Evolutionary conservation across 2,888 invertebrate species (phyloP).

Genomic region (Erebia palarica): DNA sequence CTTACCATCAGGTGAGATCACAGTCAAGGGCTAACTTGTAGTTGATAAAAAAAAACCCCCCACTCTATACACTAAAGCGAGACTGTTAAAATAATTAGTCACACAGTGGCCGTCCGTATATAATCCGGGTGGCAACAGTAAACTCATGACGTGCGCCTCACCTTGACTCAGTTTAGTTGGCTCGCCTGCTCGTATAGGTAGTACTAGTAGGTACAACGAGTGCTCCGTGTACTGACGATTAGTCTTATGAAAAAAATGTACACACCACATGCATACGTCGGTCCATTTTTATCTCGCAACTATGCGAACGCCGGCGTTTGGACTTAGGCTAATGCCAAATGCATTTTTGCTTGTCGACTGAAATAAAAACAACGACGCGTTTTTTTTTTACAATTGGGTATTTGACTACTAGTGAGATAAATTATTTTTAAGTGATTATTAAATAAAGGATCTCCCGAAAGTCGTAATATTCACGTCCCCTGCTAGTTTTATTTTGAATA

Average conservation of each 20-base stretch:
- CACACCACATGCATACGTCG: constrained; percentile 3
- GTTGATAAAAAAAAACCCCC: no score
- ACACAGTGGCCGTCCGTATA: constrained; percentile 37
- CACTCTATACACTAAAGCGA: neutral
- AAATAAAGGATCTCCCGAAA: no score
- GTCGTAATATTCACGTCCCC: no score
- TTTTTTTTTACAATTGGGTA: no score
- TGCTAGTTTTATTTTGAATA: no score
- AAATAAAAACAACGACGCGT: no score
- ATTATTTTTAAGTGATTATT: no score
- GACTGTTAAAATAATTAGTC: neutral
- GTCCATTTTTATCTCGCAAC: constrained; percentile 21
- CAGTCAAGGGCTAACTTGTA: no score
- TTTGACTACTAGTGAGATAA: no score
- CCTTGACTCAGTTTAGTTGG: constrained; percentile 78
- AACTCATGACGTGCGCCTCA: constrained; percentile 64
- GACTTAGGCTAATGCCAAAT: neutral
- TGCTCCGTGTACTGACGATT: constrained; percentile 61
- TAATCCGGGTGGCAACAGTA: constrained; percentile 75
- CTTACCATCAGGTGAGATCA: no score
- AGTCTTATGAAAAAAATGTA: constrained; percentile 51
- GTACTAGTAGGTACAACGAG: constrained; percentile 45
- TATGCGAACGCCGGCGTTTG: constrained; percentile 11
- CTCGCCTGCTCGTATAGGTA: constrained; percentile 65
- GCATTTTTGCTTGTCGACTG: constrained; percentile 8